Percentiles rank a stretch among this genome's conserved stretches.
Evolutionary conservation across 2,888 invertebrate species (phyloP).

Genomic region (Vesta saturnalis): DNA sequence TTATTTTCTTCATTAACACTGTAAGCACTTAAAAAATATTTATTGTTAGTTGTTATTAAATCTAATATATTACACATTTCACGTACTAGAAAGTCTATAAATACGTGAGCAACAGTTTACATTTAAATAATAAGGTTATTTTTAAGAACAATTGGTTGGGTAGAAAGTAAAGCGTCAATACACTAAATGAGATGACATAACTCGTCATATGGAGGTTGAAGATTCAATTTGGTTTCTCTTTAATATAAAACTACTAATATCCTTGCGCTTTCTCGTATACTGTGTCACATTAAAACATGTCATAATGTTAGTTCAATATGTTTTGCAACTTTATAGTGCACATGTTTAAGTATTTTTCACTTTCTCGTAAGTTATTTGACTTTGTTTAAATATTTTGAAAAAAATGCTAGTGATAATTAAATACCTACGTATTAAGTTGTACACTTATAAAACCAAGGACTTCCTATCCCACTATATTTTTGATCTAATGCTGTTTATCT

Average conservation of each 20-base stretch:
- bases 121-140: background rate
- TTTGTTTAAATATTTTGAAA: no score
- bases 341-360: no score
- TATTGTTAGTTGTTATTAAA: no score
- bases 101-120: background rate
- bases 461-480: no score
- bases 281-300: no score
- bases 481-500: no score
- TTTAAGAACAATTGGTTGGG: background rate
- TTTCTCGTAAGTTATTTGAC: no score
- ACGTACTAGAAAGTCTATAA: slow-evolving; percentile 4
- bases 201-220: background rate
- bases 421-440: no score
- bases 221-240: background rate
- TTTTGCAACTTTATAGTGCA: no score
- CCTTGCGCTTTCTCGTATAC: background rate
- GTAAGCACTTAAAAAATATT: background rate
- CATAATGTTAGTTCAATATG: no score
- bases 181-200: slow-evolving; percentile 10
- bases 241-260: background rate
- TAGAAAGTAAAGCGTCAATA: slow-evolving; percentile 9
- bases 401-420: no score
- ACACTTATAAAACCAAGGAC: no score
- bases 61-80: slow-evolving; percentile 4
- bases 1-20: background rate